phyloP scores from a whole-genome alignment of 2,888 invertebrate species.

The Chalcis sispes region DNA sequence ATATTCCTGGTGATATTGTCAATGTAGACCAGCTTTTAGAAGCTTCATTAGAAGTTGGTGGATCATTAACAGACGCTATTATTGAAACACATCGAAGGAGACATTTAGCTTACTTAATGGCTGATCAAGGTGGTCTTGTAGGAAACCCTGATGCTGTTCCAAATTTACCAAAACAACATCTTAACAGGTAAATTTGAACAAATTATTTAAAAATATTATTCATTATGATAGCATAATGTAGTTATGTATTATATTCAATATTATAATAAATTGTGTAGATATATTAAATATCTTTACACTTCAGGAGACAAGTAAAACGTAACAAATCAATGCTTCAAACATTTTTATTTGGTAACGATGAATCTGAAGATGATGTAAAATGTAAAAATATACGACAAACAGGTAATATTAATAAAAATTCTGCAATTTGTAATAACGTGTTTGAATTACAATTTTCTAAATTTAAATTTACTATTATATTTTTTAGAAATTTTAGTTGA shows the following conservation, averaged over 20 bases:
- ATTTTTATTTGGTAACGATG: slow-evolving; percentile 89
- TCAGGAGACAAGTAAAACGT: slow-evolving; percentile 90
- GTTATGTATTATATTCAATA: slow-evolving; percentile 18
- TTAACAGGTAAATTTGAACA: slow-evolving; percentile 80
- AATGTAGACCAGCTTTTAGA: slow-evolving; percentile 92
- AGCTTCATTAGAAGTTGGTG: slow-evolving; percentile 86
- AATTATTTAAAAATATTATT: neutral
- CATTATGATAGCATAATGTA: neutral
- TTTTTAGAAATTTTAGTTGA: slow-evolving; percentile 93
- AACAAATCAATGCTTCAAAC: slow-evolving; percentile 93
- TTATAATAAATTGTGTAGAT: slow-evolving; percentile 10
- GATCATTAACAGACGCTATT: slow-evolving; percentile 88
- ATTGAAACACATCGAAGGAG: slow-evolving; percentile 93
- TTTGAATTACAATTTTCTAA: slow-evolving; percentile 7
- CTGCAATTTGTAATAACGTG: slow-evolving; percentile 7
- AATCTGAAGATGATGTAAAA: slow-evolving; percentile 88
- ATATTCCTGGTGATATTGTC: slow-evolving; percentile 95
- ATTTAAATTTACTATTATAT: neutral
- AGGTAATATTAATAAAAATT: slow-evolving; percentile 68
- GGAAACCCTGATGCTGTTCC: slow-evolving; percentile 92
- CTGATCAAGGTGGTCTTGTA: slow-evolving; percentile 95
- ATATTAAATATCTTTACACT: slow-evolving; percentile 13
- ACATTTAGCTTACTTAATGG: slow-evolving; percentile 97
- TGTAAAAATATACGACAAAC: slow-evolving; percentile 99
- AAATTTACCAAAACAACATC: slow-evolving; percentile 95